Evolutionary conservation across 2,888 invertebrate genomes (phyloP), one percentile per base, ranked within the genome.

Genomic region (Melitaea athalia): DNA sequence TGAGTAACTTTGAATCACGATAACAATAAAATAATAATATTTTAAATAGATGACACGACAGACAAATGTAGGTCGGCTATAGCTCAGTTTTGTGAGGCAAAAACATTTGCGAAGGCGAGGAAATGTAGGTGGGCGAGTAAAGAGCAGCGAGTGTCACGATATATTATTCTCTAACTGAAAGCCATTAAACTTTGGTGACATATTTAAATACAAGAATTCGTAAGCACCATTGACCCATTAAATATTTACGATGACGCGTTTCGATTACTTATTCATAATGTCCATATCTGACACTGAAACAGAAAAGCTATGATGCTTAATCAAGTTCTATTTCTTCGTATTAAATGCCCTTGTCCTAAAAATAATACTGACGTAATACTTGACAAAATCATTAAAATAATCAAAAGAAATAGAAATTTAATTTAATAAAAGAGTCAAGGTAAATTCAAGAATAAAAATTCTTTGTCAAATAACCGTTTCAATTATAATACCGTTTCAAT

Each of bases 81-180:
- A 78, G 79, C 79, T 78, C 76, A 70, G 75, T 77, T 86, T 83
- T 77, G 77, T 78, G 77, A 76, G 79, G 79, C 80, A 79, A 85
- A 80, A 83, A 81, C 79, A 81, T 80, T 83, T 73, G 78, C 80
- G 85, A 85, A 86, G 84, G 82, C 86, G 86, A 86, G 79, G 83
- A 82, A 77, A 72, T 77, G 78, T 77, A 78, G 73, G 88, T 87
- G 85, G 87, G 87, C 70, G 73, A 64, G 24, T 63, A 67, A 66
- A 65, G 55, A 55, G 55, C 55, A 33, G 17, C n/a, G 17, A 55
- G 65, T 62, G 63, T 64, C 61, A 55, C 59, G 59, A 61, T 15
- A 67, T 77, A 77, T 77, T 76, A 77, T 78, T 79, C 77, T 71
- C 76, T 76, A 42, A 73, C 72, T 76, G 69, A 72, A 65, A 68